Percentiles rank a stretch among this genome's conserved stretches.
Conservation (phyloP, 1,140 invertebrate genomes). For the Colletes gigas region DNA sequence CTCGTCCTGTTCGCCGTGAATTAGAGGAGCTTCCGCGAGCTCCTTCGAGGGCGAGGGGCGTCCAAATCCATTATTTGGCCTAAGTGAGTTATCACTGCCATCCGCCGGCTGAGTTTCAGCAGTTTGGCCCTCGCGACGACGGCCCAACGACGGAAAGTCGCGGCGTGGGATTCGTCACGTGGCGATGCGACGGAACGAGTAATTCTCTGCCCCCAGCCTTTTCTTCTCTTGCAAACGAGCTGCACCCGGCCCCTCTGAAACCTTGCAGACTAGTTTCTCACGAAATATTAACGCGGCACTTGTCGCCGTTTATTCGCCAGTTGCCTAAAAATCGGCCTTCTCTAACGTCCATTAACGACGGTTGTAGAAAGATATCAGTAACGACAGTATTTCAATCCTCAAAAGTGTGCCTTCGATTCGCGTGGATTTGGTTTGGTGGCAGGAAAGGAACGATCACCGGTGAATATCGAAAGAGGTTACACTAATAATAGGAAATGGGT, state of each 20-base stretch:
- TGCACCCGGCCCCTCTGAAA: not conserved
- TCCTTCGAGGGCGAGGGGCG: not conserved
- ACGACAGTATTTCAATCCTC: too few relatives aligned
- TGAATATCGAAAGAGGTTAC: not conserved
- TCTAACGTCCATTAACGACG: too few relatives aligned
- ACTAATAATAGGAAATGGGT: slow-evolving; percentile 61
- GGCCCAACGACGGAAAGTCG: slow-evolving; percentile 3
- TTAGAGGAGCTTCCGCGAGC: slow-evolving; percentile 47
- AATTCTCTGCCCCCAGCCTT: not conserved
- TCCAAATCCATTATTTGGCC: slow-evolving; percentile 58
- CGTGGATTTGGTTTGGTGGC: too few relatives aligned
- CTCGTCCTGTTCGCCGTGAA: slow-evolving; percentile 41
- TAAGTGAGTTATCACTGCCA: slow-evolving; percentile 56
- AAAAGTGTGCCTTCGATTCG: too few relatives aligned
- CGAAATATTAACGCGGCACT: too few relatives aligned
- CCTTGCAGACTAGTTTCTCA: too few relatives aligned
- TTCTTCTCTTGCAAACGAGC: not conserved
- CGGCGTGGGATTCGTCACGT: slow-evolving; percentile 16
- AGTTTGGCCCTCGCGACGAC: not conserved
- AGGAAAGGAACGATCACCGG: too few relatives aligned
- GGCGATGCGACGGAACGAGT: not conserved
- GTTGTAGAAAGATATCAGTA: too few relatives aligned
- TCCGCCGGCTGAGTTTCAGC: slow-evolving; percentile 18
- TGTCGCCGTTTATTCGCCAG: too few relatives aligned
- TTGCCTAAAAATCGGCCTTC: too few relatives aligned